These are phyloP conservation scores for Eristalinus sepulchralis DNA, from an alignment of 2,888 invertebrate genomes.

Conservation along the genomic window DNA sequence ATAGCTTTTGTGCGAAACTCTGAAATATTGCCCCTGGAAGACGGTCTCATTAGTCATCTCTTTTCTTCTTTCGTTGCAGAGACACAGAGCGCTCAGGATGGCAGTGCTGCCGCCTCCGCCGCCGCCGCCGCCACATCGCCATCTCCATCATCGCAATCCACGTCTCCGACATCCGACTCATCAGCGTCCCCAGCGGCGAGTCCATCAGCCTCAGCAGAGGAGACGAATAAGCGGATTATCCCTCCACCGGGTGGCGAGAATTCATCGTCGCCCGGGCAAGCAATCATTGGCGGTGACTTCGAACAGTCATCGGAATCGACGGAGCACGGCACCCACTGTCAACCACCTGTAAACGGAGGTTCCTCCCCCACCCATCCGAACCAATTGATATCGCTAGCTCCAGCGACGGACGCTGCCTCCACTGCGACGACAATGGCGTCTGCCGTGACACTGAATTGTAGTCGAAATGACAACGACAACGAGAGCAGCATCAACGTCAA, in stretches of 20 bases:
- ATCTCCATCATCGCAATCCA: conserved; percentile 2
- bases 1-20: conserved; percentile 6
- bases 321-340: conserved; percentile 35
- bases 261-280: conserved; percentile 61
- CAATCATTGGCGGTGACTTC: conserved; percentile 20
- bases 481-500: conserved; percentile 74
- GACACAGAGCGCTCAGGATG: conserved; percentile 18
- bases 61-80: conserved; percentile 50
- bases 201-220: conserved; percentile 14
- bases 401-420: conserved; percentile 26
- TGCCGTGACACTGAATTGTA: conserved; percentile 64
- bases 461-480: conserved; percentile 66
- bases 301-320: not conserved
- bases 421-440: conserved; percentile 26
- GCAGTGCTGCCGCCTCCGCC: conserved; percentile 30
- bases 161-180: not conserved
- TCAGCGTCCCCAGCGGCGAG: not conserved
- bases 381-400: conserved; percentile 61
- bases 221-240: conserved; percentile 54
- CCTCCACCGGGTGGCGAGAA: conserved; percentile 46
- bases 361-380: conserved; percentile 48
- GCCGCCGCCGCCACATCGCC: conserved; percentile 29
- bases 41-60: conserved; percentile 50
- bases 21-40: conserved; percentile 48
- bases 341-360: conserved; percentile 59